Conservation (phyloP, 2,888 invertebrate genomes). For the Agrotis segetum region DNA sequence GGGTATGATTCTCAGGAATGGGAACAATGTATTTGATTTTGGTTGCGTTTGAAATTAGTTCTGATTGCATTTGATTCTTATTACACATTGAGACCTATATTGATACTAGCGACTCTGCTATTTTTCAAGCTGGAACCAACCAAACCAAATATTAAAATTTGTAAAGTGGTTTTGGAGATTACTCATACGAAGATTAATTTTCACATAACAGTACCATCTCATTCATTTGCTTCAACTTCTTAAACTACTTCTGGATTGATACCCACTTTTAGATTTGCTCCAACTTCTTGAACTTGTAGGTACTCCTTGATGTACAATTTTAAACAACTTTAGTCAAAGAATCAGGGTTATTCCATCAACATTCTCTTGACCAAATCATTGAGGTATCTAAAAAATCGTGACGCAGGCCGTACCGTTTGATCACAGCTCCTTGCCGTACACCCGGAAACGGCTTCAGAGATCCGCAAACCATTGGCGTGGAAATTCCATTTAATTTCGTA, state of each 20-base stretch:
- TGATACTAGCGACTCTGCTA: too few species aligned
- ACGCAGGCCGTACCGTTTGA: slow-evolving; percentile 70
- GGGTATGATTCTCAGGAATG: not conserved
- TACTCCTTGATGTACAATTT: slow-evolving; percentile 5
- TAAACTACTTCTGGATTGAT: not conserved
- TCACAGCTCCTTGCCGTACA: slow-evolving; percentile 70
- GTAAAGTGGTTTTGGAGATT: too few species aligned
- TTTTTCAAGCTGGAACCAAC: too few species aligned
- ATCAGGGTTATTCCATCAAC: slow-evolving; percentile 5
- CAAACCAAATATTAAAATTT: too few species aligned
- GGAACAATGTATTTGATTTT: too few species aligned
- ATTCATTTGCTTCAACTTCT: not conserved
- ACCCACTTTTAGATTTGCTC: not conserved
- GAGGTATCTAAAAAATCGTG: slow-evolving; percentile 21
- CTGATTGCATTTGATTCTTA: not conserved
- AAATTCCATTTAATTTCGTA: slow-evolving; percentile 85
- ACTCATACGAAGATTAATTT: too few species aligned
- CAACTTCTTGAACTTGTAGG: not conserved
- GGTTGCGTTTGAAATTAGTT: not conserved
- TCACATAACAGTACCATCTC: not conserved
- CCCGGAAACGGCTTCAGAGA: slow-evolving; percentile 79
- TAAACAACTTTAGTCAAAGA: slow-evolving; percentile 18
- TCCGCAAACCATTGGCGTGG: slow-evolving; percentile 77
- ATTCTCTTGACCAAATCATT: slow-evolving; percentile 51
- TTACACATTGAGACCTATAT: not conserved